Evolutionary conservation across 2,888 invertebrate species (phyloP), one percentile per base, ranked within the genome.

Genomic region (Alloplasta piceator): DNA sequence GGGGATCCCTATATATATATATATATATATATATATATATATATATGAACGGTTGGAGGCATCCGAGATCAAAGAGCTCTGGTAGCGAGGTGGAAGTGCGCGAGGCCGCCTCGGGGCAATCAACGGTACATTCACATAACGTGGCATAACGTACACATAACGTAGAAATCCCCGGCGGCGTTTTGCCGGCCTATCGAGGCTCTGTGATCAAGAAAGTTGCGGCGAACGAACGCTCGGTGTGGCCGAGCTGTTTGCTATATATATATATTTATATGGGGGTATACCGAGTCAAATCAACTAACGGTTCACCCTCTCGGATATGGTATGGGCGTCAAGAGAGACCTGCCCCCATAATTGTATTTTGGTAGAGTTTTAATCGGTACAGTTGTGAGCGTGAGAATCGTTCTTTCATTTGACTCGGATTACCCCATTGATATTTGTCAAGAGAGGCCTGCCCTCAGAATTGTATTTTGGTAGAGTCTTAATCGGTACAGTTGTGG

Each of bases 81-180:
- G 68, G 80, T 64, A 76, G 74, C 56, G 68, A 68, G 70, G 80
- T 80, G 71, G 68, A 82, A 81, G 81, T 84, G 82, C 78, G 81
- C 83, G 26, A 55, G 55, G 6, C 50, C 84, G 84, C 87, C 90
- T 87, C 83, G 86, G 85, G 87, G 89, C 90, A 86, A 86, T 86
- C 84, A 91, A 91, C 90, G 90, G 90, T 90, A 91, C 88, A 89
- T 89, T 87, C 86, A 82, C 85, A 86, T 86, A 85, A 86, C 84
- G 82, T 77, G 70, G 84, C 83, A 82, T 85, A 86, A 86, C 83
- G 83, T 85, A 85, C 78, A 68, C 80, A 75, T 76, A 80, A 82
- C 82, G 73, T 76, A 66, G 14, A 68, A 61, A 26, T 64, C 67
- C 16, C 63, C 61, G 43, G 43, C 78, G 55, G 60, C 52, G 60